phyloP scores from a whole-genome alignment of 1,140 invertebrate species.

The Papilio machaon region DNA sequence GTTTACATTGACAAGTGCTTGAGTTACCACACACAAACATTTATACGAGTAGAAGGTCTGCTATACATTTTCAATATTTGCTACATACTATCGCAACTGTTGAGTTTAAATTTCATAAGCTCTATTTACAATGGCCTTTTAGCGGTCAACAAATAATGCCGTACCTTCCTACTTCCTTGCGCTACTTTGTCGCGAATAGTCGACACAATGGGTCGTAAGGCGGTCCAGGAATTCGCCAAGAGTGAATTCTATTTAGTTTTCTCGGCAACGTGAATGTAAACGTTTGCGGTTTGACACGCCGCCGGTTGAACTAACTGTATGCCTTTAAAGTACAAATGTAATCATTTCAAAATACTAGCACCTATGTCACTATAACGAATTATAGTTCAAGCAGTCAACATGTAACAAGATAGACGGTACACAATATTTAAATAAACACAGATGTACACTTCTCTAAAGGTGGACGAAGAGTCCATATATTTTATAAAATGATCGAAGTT shows the following conservation, averaged over 20 bases:
- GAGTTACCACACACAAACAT: not conserved
- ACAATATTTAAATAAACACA: not conserved
- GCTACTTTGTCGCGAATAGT: conserved; percentile 60
- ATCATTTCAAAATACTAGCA: not conserved
- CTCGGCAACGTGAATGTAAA: conserved; percentile 53
- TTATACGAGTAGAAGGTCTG: not conserved
- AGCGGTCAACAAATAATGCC: conserved; percentile 27
- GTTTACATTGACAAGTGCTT: conserved; percentile 2
- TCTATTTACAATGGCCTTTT: conserved; percentile 36
- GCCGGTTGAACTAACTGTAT: conserved; percentile 47
- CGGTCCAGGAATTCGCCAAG: conserved; percentile 59
- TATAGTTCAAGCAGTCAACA: not conserved
- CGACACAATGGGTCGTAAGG: conserved; percentile 73
- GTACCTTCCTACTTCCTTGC: conserved; percentile 43
- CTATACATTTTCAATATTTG: conserved; percentile 16
- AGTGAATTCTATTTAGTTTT: conserved; percentile 76
- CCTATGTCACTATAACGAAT: not conserved
- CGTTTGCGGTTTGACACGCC: conserved; percentile 50
- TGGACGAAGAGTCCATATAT: too few relatives aligned
- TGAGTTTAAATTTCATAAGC: conserved; percentile 36
- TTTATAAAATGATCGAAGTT: not conserved
- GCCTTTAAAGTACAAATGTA: conserved; percentile 9
- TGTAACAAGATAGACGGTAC: not conserved
- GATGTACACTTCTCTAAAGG: too few relatives aligned
- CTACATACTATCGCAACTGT: not conserved